Percentiles rank a stretch among this genome's conserved stretches.
Evolutionary conservation across 2,888 invertebrate genomes (phyloP).

Genomic region (Tenodera sinensis): DNA sequence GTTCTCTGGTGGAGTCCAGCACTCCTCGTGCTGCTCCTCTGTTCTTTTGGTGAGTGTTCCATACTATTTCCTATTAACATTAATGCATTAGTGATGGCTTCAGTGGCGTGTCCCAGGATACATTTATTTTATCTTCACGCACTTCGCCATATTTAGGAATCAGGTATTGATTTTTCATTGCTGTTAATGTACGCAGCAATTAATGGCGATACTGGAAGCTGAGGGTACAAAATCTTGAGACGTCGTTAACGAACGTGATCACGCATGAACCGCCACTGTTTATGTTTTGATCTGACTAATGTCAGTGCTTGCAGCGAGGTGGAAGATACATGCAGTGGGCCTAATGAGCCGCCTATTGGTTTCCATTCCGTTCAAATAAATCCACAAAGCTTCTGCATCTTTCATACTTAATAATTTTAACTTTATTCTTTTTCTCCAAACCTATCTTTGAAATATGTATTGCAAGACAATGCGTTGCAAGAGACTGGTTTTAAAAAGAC

Average conservation of each 20-base stretch:
- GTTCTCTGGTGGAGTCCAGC: not conserved
- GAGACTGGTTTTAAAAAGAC: too few species aligned
- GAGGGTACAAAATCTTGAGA: not conserved
- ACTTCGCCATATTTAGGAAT: not conserved
- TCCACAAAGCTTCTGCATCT: too few species aligned
- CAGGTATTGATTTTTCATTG: not conserved
- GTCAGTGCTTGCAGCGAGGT: not conserved
- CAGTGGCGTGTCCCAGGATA: not conserved
- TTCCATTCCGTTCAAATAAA: too few species aligned
- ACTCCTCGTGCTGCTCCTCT: not conserved
- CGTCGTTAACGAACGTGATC: not conserved
- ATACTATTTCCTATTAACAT: not conserved
- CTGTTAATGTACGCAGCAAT: not conserved
- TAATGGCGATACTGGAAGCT: not conserved
- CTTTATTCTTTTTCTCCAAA: too few species aligned
- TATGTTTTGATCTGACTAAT: not conserved
- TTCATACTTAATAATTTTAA: too few species aligned
- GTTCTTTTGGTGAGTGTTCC: not conserved
- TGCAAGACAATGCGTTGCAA: too few species aligned
- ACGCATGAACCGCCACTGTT: not conserved
- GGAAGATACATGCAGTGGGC: too few species aligned
- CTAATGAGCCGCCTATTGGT: too few species aligned
- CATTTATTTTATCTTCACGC: not conserved
- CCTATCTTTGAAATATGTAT: too few species aligned
- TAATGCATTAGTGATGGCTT: not conserved